Evolutionary conservation across 2,797 vertebrate genomes (phyloP).

Genomic region (Gambelia wislizenii): DNA sequence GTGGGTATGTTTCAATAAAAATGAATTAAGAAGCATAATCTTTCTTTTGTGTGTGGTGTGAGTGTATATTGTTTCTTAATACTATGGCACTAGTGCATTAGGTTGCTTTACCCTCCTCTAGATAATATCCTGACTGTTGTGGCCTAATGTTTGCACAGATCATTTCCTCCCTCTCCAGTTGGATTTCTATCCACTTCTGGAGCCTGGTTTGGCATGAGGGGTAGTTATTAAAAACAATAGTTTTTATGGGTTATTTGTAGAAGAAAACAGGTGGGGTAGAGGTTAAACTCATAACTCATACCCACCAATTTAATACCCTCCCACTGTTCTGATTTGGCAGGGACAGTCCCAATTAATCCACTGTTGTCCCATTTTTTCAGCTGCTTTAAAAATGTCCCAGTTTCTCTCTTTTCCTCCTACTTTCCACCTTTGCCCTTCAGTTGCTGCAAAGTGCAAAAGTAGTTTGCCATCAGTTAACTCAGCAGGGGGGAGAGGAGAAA

Average conservation of each 20-base stretch:
- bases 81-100: not conserved
- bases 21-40: not conserved
- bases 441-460: no score
- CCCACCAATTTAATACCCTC: not conserved
- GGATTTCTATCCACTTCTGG: not conserved
- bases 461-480: no score
- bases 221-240: not conserved
- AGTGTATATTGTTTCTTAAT: not conserved
- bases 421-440: no score
- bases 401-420: no score
- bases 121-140: not conserved
- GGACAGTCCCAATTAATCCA: no score
- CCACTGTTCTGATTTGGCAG: no score
- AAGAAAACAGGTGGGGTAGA: not conserved
- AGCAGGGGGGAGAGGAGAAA: no score
- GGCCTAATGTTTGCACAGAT: no score
- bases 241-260: not conserved
- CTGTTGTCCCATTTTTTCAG: no score
- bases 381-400: no score
- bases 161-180: not conserved
- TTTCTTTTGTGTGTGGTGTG: not conserved
- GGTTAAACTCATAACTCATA: not conserved
- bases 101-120: not conserved
- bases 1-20: not conserved
- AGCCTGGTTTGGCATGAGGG: not conserved